phyloP scores from a whole-genome alignment of 2,888 invertebrate genomes.

The Megastigmus dorsalis region DNA sequence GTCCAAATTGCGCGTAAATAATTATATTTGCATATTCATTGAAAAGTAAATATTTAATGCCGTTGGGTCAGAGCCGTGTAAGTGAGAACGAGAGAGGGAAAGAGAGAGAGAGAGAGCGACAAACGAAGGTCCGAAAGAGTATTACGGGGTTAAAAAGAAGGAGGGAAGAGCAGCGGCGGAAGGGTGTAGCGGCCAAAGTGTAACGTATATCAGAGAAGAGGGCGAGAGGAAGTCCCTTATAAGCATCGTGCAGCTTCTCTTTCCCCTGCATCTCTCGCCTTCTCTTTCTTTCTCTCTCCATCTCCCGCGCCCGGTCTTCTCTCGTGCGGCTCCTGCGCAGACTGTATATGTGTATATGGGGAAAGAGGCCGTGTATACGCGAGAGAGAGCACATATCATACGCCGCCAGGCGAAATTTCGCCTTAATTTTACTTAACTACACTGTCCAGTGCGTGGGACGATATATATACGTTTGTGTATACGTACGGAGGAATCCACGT shows the following conservation, averaged over 20 bases:
- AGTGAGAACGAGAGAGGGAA: too few relatives aligned
- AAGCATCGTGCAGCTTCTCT: background rate
- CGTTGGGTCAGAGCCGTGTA: constrained; percentile 58
- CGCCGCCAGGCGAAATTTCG: constrained; percentile 60
- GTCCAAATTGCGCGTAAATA: constrained; percentile 74
- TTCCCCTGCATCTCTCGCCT: constrained; percentile 20
- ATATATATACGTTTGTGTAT: too few relatives aligned
- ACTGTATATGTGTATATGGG: background rate
- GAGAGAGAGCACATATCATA: constrained; percentile 33
- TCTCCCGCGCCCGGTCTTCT: constrained; percentile 28
- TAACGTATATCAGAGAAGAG: constrained; percentile 66
- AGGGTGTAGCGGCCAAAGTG: constrained; percentile 62
- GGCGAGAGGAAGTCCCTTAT: constrained; percentile 60
- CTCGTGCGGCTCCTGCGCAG: constrained; percentile 52
- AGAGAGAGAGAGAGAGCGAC: constrained; percentile 42
- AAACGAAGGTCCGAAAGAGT: constrained; percentile 51
- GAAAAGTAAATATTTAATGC: constrained; percentile 74
- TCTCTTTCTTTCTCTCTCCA: background rate
- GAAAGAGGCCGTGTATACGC: background rate
- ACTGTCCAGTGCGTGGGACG: too few relatives aligned
- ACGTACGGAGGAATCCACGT: too few relatives aligned
- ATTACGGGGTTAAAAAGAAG: constrained; percentile 39
- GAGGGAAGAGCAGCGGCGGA: constrained; percentile 24
- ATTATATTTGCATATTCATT: constrained; percentile 75
- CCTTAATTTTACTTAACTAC: constrained; percentile 71